Base-by-base conservation (phyloP, 2,113 vertebrate species). In the Pagrus major region DNA sequence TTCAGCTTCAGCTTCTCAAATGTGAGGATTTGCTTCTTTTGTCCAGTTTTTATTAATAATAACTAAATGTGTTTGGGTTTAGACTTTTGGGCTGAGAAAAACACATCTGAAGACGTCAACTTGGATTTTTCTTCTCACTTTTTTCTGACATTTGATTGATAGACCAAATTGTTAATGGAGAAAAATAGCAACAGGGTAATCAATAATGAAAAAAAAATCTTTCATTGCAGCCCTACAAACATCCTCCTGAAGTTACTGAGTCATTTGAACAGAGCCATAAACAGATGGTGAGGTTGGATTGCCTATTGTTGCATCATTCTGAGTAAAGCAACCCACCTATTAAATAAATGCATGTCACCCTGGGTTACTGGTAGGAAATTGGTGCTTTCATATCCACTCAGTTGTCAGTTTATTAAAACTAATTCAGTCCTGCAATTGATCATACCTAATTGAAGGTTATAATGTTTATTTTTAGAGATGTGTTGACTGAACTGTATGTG, bases 221-320 rank as follows among this genome's bases (percentile, higher is more conserved):
- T 16, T 35, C 2, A 12, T 7, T 64, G 42, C 27, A 47, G 63
- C 41, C 16, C 1, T 6, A 4, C 6, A 29, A 20, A 29, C 42
- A 65, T 20, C 39, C 61, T 3, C 42, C 1, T 14, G 42, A 14
- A 33, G 25, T 35, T 35, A 49, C 49, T 67, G 21, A 35, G 46
- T 67, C 7, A 35, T 21, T 15, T 47, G 33, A 49, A 21, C 20
- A 6, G 2, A 12, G 35, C 6, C 11, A 16, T 67, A 16, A 49
- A 51, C 46, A 10, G 29, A 15, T 11, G 21, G 5, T 3, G 8
- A 21, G 31, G 33, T 16, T 46, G 23, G 12, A 56, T 85, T 72
- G 72, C 47, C 61, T 1, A 76, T 71, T 9, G 18, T 76, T 71
- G 27, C 60, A 85, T 85, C 59, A 71, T n/a, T 60, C 15, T 25